Evolutionary conservation across 2,888 invertebrate genomes (phyloP).

Genomic region (Lamproptera curius): DNA sequence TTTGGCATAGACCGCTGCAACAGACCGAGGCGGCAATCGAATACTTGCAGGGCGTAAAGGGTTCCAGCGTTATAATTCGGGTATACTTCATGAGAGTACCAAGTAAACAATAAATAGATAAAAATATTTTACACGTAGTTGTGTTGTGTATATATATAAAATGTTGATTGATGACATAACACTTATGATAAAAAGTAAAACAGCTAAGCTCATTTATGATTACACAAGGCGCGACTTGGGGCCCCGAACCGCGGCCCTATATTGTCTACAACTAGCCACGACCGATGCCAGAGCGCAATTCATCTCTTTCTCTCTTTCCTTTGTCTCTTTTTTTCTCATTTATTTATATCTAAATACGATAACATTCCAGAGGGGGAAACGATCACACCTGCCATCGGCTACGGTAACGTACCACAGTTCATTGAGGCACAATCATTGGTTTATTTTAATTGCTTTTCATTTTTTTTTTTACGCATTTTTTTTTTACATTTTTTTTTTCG

Average conservation of each 20-base stretch:
- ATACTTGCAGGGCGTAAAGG: too few species aligned
- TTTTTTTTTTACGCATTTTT: slow-evolving; percentile 33
- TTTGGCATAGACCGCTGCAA: slow-evolving; percentile 55
- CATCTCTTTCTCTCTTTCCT: slow-evolving; percentile 32
- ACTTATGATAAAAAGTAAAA: slow-evolving; percentile 76
- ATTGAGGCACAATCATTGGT: slow-evolving; percentile 79
- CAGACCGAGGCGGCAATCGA: too few species aligned
- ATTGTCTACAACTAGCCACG: slow-evolving; percentile 55
- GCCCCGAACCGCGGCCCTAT: slow-evolving; percentile 57
- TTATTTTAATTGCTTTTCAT: slow-evolving; percentile 72
- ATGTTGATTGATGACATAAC: slow-evolving; percentile 77
- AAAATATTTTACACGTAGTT: slow-evolving; percentile 70
- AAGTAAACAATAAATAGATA: slow-evolving; percentile 66
- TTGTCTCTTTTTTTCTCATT: neutral
- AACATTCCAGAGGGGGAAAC: slow-evolving; percentile 57
- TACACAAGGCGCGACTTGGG: slow-evolving; percentile 67
- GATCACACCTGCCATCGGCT: slow-evolving; percentile 71
- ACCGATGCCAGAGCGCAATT: slow-evolving; percentile 57
- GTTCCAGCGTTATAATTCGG: slow-evolving; percentile 54
- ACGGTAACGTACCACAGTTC: slow-evolving; percentile 78
- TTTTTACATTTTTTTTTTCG: slow-evolving; percentile 40
- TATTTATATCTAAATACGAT: slow-evolving; percentile 33
- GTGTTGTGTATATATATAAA: slow-evolving; percentile 57
- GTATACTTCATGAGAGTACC: slow-evolving; percentile 66
- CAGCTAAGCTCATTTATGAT: slow-evolving; percentile 78